Evolutionary conservation across 2,113 vertebrate species (phyloP).

Genomic region (Struthidea cinerea): DNA sequence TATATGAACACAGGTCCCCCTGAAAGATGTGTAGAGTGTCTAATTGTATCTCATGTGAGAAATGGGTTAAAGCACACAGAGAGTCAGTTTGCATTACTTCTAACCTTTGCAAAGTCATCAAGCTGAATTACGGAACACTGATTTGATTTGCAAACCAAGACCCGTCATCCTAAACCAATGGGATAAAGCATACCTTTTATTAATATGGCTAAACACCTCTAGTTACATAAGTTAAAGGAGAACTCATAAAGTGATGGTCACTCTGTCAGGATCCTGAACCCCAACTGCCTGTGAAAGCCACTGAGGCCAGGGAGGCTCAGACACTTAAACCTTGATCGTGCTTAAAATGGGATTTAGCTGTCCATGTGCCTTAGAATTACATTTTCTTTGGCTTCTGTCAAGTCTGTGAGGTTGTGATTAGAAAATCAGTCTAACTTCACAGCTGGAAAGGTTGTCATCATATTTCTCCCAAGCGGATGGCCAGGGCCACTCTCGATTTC

Average conservation of each 20-base stretch:
- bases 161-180: background rate
- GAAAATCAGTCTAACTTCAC: background rate
- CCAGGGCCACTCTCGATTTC: background rate
- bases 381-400: background rate
- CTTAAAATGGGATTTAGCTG: background rate
- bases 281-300: background rate
- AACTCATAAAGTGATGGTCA: background rate
- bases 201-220: background rate
- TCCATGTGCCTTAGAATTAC: background rate
- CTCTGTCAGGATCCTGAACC: background rate
- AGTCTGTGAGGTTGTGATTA: background rate
- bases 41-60: background rate
- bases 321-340: background rate
- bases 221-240: background rate
- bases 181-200: background rate
- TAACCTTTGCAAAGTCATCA: background rate
- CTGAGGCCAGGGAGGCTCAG: background rate
- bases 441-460: background rate
- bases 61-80: background rate
- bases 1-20: rapidly evolving
- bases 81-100: background rate
- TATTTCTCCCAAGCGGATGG: background rate
- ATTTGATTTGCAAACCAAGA: background rate
- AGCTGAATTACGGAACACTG: background rate
- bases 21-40: background rate